A percentile compares a stretch with the other conserved stretches of the same genome.
Conservation (phyloP, 2,113 vertebrate genomes). For the Leptocoma aspasia region DNA sequence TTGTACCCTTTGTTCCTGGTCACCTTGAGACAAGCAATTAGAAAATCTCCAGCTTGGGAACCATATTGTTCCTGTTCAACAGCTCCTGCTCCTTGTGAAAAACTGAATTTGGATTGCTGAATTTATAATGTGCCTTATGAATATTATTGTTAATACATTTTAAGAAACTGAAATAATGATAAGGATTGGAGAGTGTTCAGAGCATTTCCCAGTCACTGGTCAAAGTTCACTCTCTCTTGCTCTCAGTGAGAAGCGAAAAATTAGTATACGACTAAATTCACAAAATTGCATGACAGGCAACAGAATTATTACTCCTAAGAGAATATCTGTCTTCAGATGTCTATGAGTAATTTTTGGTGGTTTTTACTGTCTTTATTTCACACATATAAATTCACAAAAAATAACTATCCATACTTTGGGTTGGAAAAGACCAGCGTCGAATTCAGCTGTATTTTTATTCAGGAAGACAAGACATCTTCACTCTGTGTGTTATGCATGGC, state of each 20-base stretch:
- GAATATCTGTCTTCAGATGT: not conserved
- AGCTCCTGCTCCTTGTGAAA: not conserved
- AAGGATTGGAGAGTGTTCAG: not conserved
- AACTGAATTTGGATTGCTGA: not conserved
- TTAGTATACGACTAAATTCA: not conserved
- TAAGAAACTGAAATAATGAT: not conserved
- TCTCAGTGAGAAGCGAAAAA: not conserved
- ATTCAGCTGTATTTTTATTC: not conserved
- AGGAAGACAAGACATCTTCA: not conserved
- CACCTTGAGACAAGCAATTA: not conserved
- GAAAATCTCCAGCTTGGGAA: not conserved
- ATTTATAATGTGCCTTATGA: not conserved
- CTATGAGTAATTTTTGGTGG: accelerated
- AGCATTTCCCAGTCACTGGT: not conserved
- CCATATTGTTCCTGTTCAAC: accelerated
- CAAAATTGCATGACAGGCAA: not conserved
- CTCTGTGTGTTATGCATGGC: not conserved
- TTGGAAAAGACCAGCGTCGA: not conserved
- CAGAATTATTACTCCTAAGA: not conserved
- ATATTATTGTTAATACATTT: not conserved
- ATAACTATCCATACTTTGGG: not conserved
- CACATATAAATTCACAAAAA: not conserved
- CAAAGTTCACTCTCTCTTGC: not conserved
- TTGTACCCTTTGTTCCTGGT: not conserved
- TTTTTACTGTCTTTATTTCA: not conserved